phyloP scores from a whole-genome alignment of 2,113 vertebrate species.

The Azemiops feae region DNA sequence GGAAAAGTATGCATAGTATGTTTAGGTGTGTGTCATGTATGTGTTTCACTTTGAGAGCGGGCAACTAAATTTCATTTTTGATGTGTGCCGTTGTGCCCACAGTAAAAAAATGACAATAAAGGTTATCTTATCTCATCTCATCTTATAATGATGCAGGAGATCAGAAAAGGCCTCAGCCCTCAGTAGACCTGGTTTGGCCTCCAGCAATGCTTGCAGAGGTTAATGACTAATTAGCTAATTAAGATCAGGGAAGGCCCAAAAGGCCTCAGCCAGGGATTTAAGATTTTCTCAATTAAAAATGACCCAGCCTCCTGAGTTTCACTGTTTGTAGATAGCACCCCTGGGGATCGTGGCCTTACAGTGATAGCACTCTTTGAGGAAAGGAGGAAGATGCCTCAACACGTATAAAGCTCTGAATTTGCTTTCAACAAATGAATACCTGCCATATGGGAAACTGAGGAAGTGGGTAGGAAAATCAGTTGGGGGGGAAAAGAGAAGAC shows the following conservation, averaged over 20 bases:
- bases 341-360: not conserved
- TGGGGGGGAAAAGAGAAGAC: not conserved
- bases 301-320: not conserved
- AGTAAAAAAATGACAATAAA: no score
- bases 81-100: no score
- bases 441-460: not conserved
- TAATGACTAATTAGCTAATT: not conserved
- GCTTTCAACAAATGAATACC: not conserved
- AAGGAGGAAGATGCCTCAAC: not conserved
- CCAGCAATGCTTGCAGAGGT: not conserved
- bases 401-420: not conserved
- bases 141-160: not conserved
- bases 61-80: no score
- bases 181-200: not conserved
- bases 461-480: not conserved
- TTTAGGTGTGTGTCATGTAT: no score
- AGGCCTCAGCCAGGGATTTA: not conserved
- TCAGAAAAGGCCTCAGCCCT: not conserved
- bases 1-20: not conserved
- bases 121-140: no score
- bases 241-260: not conserved
- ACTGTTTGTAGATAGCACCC: not conserved
- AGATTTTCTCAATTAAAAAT: not conserved
- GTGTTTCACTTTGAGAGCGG: no score
- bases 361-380: not conserved